phyloP scores from a whole-genome alignment of 2,113 vertebrate species.

The Tetrao urogallus region DNA sequence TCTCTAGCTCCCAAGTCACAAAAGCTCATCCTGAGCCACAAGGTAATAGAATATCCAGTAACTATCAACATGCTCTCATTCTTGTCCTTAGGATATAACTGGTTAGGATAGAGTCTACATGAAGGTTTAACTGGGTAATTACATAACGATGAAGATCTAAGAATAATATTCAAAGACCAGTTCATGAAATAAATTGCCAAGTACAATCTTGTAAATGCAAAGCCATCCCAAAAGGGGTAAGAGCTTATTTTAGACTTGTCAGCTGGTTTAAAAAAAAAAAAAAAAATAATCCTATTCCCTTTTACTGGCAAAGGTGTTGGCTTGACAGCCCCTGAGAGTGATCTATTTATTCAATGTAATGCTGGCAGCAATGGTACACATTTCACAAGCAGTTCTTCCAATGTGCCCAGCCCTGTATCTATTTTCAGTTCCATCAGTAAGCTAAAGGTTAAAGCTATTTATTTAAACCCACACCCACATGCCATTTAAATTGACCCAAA shows the following conservation, averaged over 20 bases:
- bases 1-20: background rate
- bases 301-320: background rate
- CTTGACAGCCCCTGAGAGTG: constrained; percentile 45
- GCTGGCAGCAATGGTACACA: constrained; percentile 47
- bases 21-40: background rate
- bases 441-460: constrained; percentile 72
- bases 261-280: background rate
- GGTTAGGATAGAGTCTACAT: background rate
- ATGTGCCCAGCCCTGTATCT: constrained; percentile 30
- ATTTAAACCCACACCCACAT: constrained; percentile 67
- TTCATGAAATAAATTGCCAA: background rate
- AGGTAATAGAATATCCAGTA: background rate
- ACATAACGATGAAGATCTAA: background rate
- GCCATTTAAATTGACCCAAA: constrained; percentile 70
- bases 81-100: background rate
- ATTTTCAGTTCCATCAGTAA: constrained; percentile 63
- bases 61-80: background rate
- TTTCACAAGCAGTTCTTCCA: constrained; percentile 5
- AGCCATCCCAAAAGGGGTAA: background rate
- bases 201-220: background rate
- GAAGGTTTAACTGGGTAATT: background rate
- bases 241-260: background rate
- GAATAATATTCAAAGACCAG: background rate
- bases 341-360: constrained; percentile 66
- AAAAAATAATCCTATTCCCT: background rate